Conservation (phyloP, 2,888 invertebrate species). For the Sialis lutaria region DNA sequence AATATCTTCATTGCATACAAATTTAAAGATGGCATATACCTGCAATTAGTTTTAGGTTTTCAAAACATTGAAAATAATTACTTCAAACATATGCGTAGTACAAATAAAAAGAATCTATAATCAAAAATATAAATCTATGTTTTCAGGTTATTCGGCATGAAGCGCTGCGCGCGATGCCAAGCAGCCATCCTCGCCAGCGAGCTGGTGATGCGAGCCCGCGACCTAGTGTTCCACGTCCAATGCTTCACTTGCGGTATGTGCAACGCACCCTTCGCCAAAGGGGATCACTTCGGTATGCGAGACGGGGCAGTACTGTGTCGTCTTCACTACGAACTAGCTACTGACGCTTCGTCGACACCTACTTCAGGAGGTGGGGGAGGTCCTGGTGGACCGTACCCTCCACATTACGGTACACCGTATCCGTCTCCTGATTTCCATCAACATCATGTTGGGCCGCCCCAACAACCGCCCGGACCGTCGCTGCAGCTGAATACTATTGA, state of each 20-base stretch:
- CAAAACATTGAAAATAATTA: no score
- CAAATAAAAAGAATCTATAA: slow-evolving; percentile 6
- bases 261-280: slow-evolving; percentile 71
- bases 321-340: slow-evolving; percentile 43
- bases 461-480: slow-evolving; percentile 28
- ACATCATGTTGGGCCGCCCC: slow-evolving; percentile 33
- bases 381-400: slow-evolving; percentile 15
- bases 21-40: no score
- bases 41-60: no score
- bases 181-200: slow-evolving; percentile 78
- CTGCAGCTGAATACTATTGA: slow-evolving; percentile 20
- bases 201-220: slow-evolving; percentile 86
- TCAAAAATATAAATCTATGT: slow-evolving; percentile 10
- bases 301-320: slow-evolving; percentile 80
- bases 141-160: slow-evolving; percentile 77
- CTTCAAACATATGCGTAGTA: no score
- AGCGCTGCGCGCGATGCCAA: slow-evolving; percentile 78
- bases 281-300: slow-evolving; percentile 88
- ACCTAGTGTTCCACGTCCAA: slow-evolving; percentile 83
- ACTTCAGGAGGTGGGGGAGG: slow-evolving; percentile 9
- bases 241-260: slow-evolving; percentile 90
- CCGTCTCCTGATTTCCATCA: slow-evolving; percentile 28
- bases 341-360: slow-evolving; percentile 15
- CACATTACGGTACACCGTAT: slow-evolving; percentile 25
- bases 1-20: no score